phyloP scores from a whole-genome alignment of 2,888 invertebrate species.

The Idaea straminata region DNA sequence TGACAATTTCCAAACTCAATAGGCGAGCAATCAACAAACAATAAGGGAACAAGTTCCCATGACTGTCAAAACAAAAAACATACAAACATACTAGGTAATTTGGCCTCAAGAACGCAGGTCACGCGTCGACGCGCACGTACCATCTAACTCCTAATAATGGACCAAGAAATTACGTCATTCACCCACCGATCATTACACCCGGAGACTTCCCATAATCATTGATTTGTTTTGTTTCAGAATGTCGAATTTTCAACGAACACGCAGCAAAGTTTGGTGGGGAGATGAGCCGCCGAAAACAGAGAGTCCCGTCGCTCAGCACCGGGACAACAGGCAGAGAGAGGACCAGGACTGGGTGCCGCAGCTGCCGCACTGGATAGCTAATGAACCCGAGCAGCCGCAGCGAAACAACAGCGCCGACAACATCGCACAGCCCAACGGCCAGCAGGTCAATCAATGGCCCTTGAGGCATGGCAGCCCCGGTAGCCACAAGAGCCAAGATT shows the following conservation, averaged over 20 bases:
- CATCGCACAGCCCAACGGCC: conserved; percentile 56
- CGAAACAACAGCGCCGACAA: conserved; percentile 64
- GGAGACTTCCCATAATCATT: conserved; percentile 63
- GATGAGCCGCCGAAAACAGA: conserved; percentile 68
- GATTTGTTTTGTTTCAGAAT: conserved; percentile 73
- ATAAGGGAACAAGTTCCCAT: conserved; percentile 53
- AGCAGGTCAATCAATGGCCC: conserved; percentile 69
- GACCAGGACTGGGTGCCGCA: conserved; percentile 76
- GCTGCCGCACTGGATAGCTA: conserved; percentile 75
- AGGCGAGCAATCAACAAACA: conserved; percentile 42
- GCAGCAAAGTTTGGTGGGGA: conserved; percentile 86
- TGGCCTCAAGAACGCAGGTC: conserved; percentile 49
- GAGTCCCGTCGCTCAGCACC: conserved; percentile 65
- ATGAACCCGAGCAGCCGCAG: conserved; percentile 65
- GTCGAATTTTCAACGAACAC: conserved; percentile 84
- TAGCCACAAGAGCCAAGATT: conserved; percentile 88
- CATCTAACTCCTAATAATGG: conserved; percentile 60
- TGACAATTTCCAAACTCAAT: conserved; percentile 30
- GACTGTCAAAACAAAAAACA: conserved; percentile 49
- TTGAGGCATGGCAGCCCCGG: conserved; percentile 76
- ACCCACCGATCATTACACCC: conserved; percentile 58
- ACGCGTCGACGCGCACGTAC: conserved; percentile 58
- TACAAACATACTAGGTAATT: conserved; percentile 52
- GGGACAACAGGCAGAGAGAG: conserved; percentile 49
- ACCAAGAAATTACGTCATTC: conserved; percentile 69